A percentile compares a stretch with the other conserved stretches of the same genome.
Conservation (phyloP, 2,113 vertebrate species). For the Chionodraco myersi region DNA sequence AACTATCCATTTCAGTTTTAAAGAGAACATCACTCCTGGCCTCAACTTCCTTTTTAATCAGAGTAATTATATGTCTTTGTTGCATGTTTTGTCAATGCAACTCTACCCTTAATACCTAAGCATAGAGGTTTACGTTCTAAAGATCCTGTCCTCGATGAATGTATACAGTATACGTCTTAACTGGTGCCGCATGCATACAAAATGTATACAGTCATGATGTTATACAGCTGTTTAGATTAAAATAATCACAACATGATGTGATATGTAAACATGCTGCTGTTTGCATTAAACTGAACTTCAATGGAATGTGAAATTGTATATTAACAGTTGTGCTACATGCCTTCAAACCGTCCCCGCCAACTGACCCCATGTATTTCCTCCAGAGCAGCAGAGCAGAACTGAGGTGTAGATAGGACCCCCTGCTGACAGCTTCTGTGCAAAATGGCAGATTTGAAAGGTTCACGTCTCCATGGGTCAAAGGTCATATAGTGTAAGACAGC, state of each 20-base stretch:
- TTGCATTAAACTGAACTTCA: constrained; percentile 22
- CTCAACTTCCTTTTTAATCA: not conserved
- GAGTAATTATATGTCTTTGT: not conserved
- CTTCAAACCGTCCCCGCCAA: not conserved
- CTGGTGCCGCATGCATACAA: constrained; percentile 11
- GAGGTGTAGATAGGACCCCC: not conserved
- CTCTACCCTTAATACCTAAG: not conserved
- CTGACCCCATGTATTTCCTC: not conserved
- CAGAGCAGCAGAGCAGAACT: not conserved
- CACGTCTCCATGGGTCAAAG: constrained; percentile 75
- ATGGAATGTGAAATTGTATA: not conserved
- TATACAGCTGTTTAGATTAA: constrained; percentile 39
- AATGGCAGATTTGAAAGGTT: constrained; percentile 43
- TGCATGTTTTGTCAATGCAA: not conserved
- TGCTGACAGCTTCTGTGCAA: constrained; percentile 38
- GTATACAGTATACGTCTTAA: not conserved
- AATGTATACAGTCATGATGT: constrained; percentile 35
- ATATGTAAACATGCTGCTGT: constrained; percentile 31
- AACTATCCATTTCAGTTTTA: not conserved
- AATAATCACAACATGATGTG: constrained; percentile 26
- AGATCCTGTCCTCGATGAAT: not conserved
- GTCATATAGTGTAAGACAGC: constrained; percentile 55
- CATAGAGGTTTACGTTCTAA: not conserved
- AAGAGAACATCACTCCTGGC: not conserved
- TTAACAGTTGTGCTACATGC: not conserved